phyloP scores from a whole-genome alignment of 2,113 vertebrate genomes.

The Lycaon pictus region DNA sequence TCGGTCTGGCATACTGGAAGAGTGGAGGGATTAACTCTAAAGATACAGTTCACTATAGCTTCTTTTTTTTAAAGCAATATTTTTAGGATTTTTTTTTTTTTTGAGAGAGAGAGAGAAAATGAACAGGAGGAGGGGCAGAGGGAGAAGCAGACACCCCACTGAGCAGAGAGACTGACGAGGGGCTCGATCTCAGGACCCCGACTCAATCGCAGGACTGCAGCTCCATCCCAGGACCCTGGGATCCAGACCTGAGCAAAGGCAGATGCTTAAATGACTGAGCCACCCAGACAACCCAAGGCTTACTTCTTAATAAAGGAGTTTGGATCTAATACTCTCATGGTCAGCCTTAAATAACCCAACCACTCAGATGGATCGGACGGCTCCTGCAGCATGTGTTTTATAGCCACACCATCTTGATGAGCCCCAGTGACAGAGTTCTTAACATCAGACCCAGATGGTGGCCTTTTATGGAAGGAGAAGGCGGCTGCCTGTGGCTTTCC shows the following conservation, averaged over 20 bases:
- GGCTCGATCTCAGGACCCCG: background rate
- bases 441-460: background rate
- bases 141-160: background rate
- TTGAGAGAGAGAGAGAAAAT: background rate
- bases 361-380: background rate
- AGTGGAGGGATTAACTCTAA: background rate
- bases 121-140: background rate
- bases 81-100: background rate
- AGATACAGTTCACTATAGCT: background rate
- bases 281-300: background rate
- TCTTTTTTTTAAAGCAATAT: no score
- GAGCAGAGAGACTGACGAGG: background rate
- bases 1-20: background rate
- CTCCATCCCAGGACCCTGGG: background rate
- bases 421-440: slow-evolving; percentile 37
- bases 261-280: background rate
- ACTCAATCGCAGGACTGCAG: no score
- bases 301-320: slow-evolving; percentile 18
- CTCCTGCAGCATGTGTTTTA: background rate
- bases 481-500: background rate
- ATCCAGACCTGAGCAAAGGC: background rate
- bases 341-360: slow-evolving; percentile 66
- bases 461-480: slow-evolving; percentile 75
- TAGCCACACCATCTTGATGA: background rate
- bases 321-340: background rate